Conservation (phyloP, 2,888 invertebrate species). For the Zootermopsis nevadensis region DNA sequence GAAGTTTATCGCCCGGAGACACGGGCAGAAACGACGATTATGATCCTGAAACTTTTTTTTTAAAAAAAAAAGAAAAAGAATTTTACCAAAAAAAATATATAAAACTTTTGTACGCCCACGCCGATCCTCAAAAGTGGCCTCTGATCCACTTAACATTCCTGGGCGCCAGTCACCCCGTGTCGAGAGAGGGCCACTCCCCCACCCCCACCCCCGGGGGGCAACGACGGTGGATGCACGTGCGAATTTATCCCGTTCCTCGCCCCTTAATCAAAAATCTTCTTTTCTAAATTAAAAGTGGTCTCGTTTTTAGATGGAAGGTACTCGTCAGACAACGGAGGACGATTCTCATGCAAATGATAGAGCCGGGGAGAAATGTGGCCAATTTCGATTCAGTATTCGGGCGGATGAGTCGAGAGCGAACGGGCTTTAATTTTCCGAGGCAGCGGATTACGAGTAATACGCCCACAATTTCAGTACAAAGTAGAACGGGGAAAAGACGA, state of each 20-base stretch:
- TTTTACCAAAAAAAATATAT: not conserved
- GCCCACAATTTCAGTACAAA: slow-evolving; percentile 47
- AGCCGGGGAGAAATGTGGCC: slow-evolving; percentile 19
- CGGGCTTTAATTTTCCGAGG: slow-evolving; percentile 58
- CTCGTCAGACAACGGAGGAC: not conserved
- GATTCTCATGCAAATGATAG: slow-evolving; percentile 45
- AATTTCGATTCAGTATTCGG: slow-evolving; percentile 27
- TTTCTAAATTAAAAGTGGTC: slow-evolving; percentile 40
- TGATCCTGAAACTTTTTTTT: not conserved
- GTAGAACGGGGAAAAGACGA: not conserved
- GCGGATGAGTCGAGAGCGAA: not conserved
- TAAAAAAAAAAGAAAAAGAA: too few species aligned
- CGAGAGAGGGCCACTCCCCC: not conserved
- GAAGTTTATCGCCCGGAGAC: not conserved
- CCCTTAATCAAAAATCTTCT: slow-evolving; percentile 39
- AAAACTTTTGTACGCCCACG: not conserved
- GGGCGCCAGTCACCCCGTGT: not conserved
- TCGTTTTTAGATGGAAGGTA: not conserved
- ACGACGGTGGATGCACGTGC: slow-evolving; percentile 14
- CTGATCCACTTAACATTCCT: slow-evolving; percentile 4
- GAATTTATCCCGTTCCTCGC: slow-evolving; percentile 10
- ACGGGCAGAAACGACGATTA: not conserved
- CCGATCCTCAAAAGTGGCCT: not conserved
- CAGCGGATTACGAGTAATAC: slow-evolving; percentile 51
- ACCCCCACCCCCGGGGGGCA: not conserved